These are phyloP conservation scores for Drosophila miranda DNA, from an alignment of 1,140 invertebrate genomes.

Conservation along the genomic window DNA sequence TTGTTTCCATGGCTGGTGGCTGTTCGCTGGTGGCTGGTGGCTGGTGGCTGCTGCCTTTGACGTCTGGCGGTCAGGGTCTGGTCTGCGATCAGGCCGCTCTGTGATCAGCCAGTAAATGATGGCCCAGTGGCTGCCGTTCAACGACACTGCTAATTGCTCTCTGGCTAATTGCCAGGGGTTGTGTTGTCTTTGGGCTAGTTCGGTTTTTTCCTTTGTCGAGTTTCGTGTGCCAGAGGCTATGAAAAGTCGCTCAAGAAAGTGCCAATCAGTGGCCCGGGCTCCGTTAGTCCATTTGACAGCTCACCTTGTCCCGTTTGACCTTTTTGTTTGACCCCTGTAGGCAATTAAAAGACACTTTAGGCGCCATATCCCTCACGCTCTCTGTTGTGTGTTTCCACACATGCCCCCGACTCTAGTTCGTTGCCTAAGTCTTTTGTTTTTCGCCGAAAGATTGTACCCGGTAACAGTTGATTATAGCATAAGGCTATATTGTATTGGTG, in stretches of 20 bases:
- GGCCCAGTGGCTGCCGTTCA: slow-evolving; percentile 58
- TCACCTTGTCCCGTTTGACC: slow-evolving; percentile 43
- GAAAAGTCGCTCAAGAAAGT: slow-evolving; percentile 73
- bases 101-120: slow-evolving; percentile 73
- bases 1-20: slow-evolving; percentile 42
- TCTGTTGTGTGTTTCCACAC: slow-evolving; percentile 1
- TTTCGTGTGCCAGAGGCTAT: slow-evolving; percentile 49
- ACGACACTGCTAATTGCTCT: slow-evolving; percentile 52
- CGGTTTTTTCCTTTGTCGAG: slow-evolving; percentile 13
- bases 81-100: slow-evolving; percentile 44
- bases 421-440: slow-evolving; percentile 1
- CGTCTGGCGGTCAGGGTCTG: slow-evolving; percentile 55
- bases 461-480: too few species aligned
- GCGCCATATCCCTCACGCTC: slow-evolving; percentile 27
- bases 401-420: slow-evolving; percentile 2
- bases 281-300: slow-evolving; percentile 63
- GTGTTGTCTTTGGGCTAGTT: slow-evolving; percentile 18
- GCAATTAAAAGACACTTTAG: slow-evolving; percentile 71
- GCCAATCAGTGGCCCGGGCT: slow-evolving; percentile 50
- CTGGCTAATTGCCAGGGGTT: slow-evolving; percentile 54
- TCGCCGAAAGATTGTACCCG: background rate
- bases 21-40: slow-evolving; percentile 14
- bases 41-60: background rate
- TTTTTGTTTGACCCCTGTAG: slow-evolving; percentile 32
- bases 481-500: too few species aligned